These are phyloP conservation scores for Montipora cactus DNA, from an alignment of 64 coral and sea anemone genomes.

Conservation along the genomic window DNA sequence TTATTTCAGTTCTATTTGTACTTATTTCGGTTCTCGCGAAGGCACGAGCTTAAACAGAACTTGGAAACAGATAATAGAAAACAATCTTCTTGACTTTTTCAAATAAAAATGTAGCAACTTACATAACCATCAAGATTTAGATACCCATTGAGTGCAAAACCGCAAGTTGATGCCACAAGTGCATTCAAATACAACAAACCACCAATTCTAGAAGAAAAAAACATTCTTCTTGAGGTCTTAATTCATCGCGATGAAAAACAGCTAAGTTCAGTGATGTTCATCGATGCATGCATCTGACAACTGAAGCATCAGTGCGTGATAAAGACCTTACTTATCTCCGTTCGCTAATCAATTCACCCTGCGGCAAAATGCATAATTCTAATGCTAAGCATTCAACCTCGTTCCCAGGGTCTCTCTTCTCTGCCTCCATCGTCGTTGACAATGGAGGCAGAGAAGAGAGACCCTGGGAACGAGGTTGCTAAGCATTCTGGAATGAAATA, in stretches of 20 bases:
- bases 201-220: not conserved
- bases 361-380: not conserved
- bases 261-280: not conserved
- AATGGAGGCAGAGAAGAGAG: too few relatives aligned
- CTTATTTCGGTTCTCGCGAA: not conserved
- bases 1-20: too few relatives aligned
- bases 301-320: too few relatives aligned
- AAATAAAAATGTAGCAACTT: not conserved
- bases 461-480: too few relatives aligned
- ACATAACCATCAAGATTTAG: conserved; percentile 4
- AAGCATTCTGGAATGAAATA: too few relatives aligned
- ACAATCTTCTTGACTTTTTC: not conserved
- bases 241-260: not conserved
- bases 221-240: not conserved
- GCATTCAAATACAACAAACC: not conserved
- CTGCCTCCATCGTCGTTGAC: too few relatives aligned
- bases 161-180: not conserved
- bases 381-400: not conserved
- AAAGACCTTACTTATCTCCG: too few relatives aligned
- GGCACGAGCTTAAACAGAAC: not conserved
- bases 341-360: not conserved
- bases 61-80: not conserved
- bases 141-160: not conserved
- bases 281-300: not conserved
- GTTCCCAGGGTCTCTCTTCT: too few relatives aligned